Base-by-base conservation (phyloP, 23 tunicate genomes). In the Corella eumyota region DNA sequence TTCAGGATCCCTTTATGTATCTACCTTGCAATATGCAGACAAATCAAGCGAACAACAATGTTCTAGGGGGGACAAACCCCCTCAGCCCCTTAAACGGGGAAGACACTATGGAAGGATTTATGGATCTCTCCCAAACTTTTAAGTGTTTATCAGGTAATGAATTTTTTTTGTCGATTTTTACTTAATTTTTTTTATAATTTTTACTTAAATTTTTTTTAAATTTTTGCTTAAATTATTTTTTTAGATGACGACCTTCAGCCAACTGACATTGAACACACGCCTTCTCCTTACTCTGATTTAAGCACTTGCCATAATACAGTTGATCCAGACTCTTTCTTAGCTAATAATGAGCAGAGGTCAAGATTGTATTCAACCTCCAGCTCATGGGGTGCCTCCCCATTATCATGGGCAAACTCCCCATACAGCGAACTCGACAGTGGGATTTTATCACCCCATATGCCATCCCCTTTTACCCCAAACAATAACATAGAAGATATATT, bases 21-120 rank as follows among this genome's bases (percentile, higher is more conserved):
- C 50, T 45, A 29, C 15, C 66, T 30, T 30, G 76, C 66, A 46
- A 24, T 34, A 61, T 61, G 78, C 78, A 72, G 47, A 38, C 78
- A 61, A 51, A 61, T 57, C 25, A 61, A 27, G 44, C n/a, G 66
- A 32, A 36, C 46, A 57, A 67, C 47, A 15, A 58, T 5, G 57
- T 17, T 3, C 61, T 20, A 29, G 65, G 65, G 65, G 65, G 4
- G 45, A 45, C 44, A 33, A 13, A 33, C 24, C 71, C 44, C 71
- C 44, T 40, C 3, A 49, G 30, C 19, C 44, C 60, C 44, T 45
- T 60, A 66, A 26, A 30, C 44, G n/a, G 58, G 13, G 26, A 45
- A 30, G 76, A 45, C 57, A 22, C 9, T 60, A 63, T 34, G 63
- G 63, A 63, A 36, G 40, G 23, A 44, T 11, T 25, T 25, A 31